Base-by-base conservation (phyloP, 2,888 invertebrate species). In the Drosophila trichaetosa region DNA sequence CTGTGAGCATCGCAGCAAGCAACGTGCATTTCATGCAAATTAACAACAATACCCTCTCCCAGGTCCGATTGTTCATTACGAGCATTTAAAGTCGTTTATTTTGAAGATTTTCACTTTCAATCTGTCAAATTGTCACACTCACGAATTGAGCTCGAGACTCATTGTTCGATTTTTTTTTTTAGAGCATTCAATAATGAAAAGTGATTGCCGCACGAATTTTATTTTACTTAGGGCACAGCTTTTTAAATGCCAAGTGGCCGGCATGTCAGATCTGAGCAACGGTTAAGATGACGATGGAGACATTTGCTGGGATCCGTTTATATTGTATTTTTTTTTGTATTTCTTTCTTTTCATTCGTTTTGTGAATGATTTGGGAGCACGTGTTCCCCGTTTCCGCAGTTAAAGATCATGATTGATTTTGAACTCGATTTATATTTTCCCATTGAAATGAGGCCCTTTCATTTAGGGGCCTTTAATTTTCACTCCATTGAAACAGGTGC, bases 21-120 rank as follows among this genome's bases (percentile, higher is more conserved):
- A 85, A 86, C 83, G 84, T 85, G 85, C 82, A 87, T 82, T 85
- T 84, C 85, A 87, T 87, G 87, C 83, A 85, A 87, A 85, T 85
- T 87, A 86, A 86, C 79, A 77, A 85, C 73, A 70, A 68, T 66
- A 59, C 71, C 27, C 31, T 79, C 36, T 59, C 36, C 49, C 63
- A 66, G 63, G 46, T 21, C 31, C 46, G 63, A 27, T 57, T 58
- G 68, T 72, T 77, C 77, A 74, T 68, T 80, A 61, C 69, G 67
- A 71, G 48, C 84, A 84, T 76, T 83, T 77, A 83, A 74, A 74
- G 81, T 72, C 82, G 73, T 80, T 84, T 78, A 76, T 80, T 69
- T 75, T 40, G 42, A 79, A 81, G 72, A 76, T 81, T 85, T 85
- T 85, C 85, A 85, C 85, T 85, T 85, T 85, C 85, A 85, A 84